Base-by-base conservation (phyloP, 2,113 vertebrate genomes). In the Neodon shergylaensis region DNA sequence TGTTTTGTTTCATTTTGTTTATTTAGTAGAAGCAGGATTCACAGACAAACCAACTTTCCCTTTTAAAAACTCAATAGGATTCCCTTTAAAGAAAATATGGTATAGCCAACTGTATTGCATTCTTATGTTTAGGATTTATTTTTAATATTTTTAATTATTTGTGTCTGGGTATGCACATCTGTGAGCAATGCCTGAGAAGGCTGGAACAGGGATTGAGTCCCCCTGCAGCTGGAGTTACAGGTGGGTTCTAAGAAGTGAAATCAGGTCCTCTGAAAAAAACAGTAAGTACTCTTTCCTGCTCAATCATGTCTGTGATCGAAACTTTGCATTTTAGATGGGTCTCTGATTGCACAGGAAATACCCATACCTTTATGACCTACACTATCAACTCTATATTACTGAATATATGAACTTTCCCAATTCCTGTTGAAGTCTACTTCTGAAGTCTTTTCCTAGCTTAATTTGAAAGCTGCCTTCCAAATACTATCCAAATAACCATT, bases 401-500 rank as follows among this genome's bases (percentile, higher is more conserved):
- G 77, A 92, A 74, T 33, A 61, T 4, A 17, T 26, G 31, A 31
- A 3, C 5, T 7, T 5, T 70, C 2, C 1, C 0, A 61, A 0
- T 28, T 42, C 17, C 52, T 13, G 3, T n/a, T 36, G 19, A 52
- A 39, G 13, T 81, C 17, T 31, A 91, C 31, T 13, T 70, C 77
- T 7, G 13, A 44, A 84, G 31, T 0, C 66, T 77, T 93, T 93
- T 61, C 49, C n/a, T 86, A 21, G 39, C 31, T 86, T 84, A n/a
- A 52, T 78, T 26, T 74, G 47, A 78, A 91, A 81, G 83, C 47
- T 83, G 63, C 3, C n/a, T 95, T 96, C n/a, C 14, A 66, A 92
- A 94, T 78, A 54, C 13, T 87, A 54, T 96, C 21, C 72, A 88
- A 95, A 84, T 74, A 78, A 33, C 91, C 86, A 76, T 26, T 28